Percentiles rank a stretch among this genome's conserved stretches.
Evolutionary conservation across 2,888 invertebrate genomes (phyloP).

Genomic region (Cylloceria caligata): DNA sequence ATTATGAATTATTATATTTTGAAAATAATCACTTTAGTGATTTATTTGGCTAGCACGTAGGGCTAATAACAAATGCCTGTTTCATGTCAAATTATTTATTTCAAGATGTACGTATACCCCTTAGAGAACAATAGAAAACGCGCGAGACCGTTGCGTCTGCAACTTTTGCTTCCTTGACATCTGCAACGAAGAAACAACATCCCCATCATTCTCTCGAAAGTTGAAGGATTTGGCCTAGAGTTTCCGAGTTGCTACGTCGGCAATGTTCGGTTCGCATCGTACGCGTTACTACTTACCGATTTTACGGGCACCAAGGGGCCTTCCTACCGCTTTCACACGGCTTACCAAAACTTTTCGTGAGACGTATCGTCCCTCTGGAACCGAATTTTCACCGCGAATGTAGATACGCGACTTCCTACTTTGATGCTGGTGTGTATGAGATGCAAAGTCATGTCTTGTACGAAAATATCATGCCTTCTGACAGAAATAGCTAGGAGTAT

Average conservation of each 20-base stretch:
- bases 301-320: slow-evolving; percentile 52
- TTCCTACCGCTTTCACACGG: slow-evolving; percentile 54
- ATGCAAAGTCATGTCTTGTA: slow-evolving; percentile 34
- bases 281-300: slow-evolving; percentile 62
- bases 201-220: slow-evolving; percentile 35
- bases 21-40: too few relatives aligned
- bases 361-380: slow-evolving; percentile 69
- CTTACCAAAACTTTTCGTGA: slow-evolving; percentile 67
- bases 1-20: too few relatives aligned
- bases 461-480: slow-evolving; percentile 56
- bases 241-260: slow-evolving; percentile 2
- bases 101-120: not conserved
- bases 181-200: slow-evolving; percentile 36
- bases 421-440: not conserved
- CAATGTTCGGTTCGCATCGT: slow-evolving; percentile 18
- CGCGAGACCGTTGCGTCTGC: slow-evolving; percentile 11
- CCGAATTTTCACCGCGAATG: slow-evolving; percentile 62
- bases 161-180: slow-evolving; percentile 48
- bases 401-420: slow-evolving; percentile 58
- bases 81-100: not conserved
- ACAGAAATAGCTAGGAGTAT: slow-evolving; percentile 26
- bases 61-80: too few relatives aligned
- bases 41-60: too few relatives aligned
- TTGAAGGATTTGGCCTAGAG: slow-evolving; percentile 45
- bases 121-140: not conserved